Evolutionary conservation across 2,113 vertebrate genomes (phyloP).

Genomic region (Petromus typicus): DNA sequence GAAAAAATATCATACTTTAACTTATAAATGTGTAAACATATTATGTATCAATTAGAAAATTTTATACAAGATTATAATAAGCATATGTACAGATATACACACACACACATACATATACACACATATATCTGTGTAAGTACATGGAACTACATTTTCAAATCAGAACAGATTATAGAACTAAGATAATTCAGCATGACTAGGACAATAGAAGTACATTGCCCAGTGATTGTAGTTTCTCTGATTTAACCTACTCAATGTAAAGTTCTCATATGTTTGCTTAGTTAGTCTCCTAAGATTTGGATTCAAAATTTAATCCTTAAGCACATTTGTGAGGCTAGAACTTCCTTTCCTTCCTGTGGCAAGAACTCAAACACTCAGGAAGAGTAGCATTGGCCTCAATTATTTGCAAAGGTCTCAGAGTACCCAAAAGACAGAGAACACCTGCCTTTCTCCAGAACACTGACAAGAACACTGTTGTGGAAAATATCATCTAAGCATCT

Average conservation of each 20-base stretch:
- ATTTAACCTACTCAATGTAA: neutral
- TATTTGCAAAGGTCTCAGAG: neutral
- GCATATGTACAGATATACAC: neutral
- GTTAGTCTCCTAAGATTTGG: neutral
- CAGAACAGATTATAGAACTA: neutral
- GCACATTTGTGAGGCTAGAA: neutral
- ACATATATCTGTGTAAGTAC: neutral
- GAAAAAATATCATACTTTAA: neutral
- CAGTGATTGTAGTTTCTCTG: neutral
- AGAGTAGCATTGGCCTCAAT: neutral
- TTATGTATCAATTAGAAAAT: neutral
- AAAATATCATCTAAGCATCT: neutral
- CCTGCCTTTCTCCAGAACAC: neutral
- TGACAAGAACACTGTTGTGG: neutral
- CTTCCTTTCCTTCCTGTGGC: neutral
- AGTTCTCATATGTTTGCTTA: neutral
- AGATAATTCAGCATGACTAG: neutral
- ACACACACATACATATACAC: neutral
- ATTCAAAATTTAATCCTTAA: neutral
- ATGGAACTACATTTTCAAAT: neutral
- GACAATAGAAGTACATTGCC: neutral
- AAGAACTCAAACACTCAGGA: neutral
- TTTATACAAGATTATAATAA: neutral
- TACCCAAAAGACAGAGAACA: neutral
- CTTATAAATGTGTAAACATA: neutral